These are phyloP conservation scores for Rhyacichthys aspro DNA, from an alignment of 2,797 vertebrate species.

Conservation along the genomic window DNA sequence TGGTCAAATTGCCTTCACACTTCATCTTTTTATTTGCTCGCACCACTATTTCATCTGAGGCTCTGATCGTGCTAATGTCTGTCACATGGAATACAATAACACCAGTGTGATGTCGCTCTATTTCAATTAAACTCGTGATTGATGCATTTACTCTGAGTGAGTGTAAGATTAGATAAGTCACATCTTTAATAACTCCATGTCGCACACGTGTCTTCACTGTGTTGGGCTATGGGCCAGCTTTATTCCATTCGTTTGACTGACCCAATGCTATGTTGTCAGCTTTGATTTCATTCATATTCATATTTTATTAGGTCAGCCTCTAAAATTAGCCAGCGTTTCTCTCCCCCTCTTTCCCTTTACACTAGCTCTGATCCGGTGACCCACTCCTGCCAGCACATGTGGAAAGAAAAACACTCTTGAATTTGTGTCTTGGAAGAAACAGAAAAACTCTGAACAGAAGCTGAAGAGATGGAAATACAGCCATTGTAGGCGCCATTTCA, in stretches of 20 bases:
- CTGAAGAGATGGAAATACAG: constrained; percentile 22
- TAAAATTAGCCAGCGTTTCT: constrained; percentile 72
- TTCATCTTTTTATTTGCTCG: too few relatives aligned
- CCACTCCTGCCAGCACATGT: not conserved
- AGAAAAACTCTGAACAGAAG: constrained; percentile 14
- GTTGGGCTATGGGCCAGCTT: constrained; percentile 58
- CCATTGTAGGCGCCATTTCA: too few relatives aligned
- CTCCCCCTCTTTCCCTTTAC: constrained; percentile 11
- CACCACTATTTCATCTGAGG: too few relatives aligned
- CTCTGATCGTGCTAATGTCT: too few relatives aligned
- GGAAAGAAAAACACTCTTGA: constrained; percentile 6
- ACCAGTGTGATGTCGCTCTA: too few relatives aligned
- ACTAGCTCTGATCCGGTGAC: constrained; percentile 29
- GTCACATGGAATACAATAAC: too few relatives aligned
- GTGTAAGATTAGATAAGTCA: constrained; percentile 9
- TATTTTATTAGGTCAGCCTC: constrained; percentile 80
- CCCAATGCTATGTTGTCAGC: constrained; percentile 38
- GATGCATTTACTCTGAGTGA: not conserved
- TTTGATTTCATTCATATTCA: constrained; percentile 68
- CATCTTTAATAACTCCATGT: not conserved
- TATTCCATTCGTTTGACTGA: constrained; percentile 55
- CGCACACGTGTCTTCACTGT: too few relatives aligned
- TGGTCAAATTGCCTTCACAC: too few relatives aligned
- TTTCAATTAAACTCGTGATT: too few relatives aligned
- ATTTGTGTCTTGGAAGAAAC: constrained; percentile 22